Percentiles rank a stretch among this genome's conserved stretches.
Conservation (phyloP, 1,140 invertebrate species). For the Neodiprion fabricii region DNA sequence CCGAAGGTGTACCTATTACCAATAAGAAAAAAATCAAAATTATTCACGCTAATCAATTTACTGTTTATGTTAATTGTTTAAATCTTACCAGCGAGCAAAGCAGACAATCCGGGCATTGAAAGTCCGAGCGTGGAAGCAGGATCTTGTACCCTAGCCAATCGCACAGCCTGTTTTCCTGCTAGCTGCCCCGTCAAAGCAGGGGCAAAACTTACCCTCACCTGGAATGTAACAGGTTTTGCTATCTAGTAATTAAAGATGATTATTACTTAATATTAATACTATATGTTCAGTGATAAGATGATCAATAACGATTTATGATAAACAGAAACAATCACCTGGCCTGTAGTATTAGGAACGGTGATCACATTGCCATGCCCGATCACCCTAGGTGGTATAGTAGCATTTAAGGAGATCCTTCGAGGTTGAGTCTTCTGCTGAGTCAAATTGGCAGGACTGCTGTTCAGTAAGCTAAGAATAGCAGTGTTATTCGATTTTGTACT, state of each 20-base stretch:
- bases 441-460: constrained; percentile 72
- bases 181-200: constrained; percentile 54
- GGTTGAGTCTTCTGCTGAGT: constrained; percentile 53
- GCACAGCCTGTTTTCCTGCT: constrained; percentile 53
- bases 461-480: constrained; percentile 75
- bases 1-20: constrained; percentile 67
- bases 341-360: constrained; percentile 56
- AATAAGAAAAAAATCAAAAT: constrained; percentile 36
- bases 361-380: constrained; percentile 58
- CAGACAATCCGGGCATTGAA: constrained; percentile 62
- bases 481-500: constrained; percentile 64
- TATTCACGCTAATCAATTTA: constrained; percentile 6
- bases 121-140: constrained; percentile 58
- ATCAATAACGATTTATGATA: no score
- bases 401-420: constrained; percentile 54
- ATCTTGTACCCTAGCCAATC: constrained; percentile 56
- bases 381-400: constrained; percentile 52
- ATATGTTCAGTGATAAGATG: no score
- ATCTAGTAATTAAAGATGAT: no score
- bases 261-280: no score
- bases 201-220: constrained; percentile 56
- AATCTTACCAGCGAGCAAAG: constrained; percentile 59
- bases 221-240: constrained; percentile 19
- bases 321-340: constrained; percentile 43
- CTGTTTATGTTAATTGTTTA: not conserved